Evolutionary conservation across 2,888 invertebrate species (phyloP).

Genomic region (Globia sparganii): DNA sequence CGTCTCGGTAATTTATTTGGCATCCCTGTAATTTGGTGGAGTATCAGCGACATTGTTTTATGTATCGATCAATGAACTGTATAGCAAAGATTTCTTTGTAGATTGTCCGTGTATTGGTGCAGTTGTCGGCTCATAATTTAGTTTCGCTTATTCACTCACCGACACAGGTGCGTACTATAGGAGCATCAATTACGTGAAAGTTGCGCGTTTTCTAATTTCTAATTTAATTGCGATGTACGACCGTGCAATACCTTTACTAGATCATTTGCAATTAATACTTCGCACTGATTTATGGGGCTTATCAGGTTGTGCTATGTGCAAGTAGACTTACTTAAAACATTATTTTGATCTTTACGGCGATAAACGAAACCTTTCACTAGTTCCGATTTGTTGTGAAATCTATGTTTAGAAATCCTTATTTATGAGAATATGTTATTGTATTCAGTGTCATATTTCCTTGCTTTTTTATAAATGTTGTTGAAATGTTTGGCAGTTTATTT

Average conservation of each 20-base stretch:
- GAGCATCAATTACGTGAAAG: conserved; percentile 83
- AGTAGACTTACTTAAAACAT: conserved; percentile 9
- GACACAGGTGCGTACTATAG: conserved; percentile 71
- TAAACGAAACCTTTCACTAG: background rate
- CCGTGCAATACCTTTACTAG: conserved; percentile 58
- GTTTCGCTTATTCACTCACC: conserved; percentile 78
- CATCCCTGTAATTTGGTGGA: conserved; percentile 32
- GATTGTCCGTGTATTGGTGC: conserved; percentile 64
- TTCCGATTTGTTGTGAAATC: background rate
- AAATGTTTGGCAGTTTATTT: background rate
- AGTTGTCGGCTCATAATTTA: conserved; percentile 79
- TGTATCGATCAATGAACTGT: conserved; percentile 51
- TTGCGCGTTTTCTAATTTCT: conserved; percentile 82
- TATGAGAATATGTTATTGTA: background rate
- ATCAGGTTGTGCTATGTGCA: background rate
- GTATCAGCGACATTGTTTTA: conserved; percentile 33
- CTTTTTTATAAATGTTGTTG: background rate
- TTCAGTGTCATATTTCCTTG: background rate
- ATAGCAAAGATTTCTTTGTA: conserved; percentile 50
- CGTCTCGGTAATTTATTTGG: conserved; percentile 40
- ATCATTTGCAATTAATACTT: conserved; percentile 50
- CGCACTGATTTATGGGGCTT: conserved; percentile 33
- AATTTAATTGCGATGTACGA: conserved; percentile 75
- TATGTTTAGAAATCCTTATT: conserved; percentile 4
- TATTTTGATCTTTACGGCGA: conserved; percentile 8